Base-by-base conservation (phyloP, 92 coral and sea anemone genomes). In the Diadumene lineata region DNA sequence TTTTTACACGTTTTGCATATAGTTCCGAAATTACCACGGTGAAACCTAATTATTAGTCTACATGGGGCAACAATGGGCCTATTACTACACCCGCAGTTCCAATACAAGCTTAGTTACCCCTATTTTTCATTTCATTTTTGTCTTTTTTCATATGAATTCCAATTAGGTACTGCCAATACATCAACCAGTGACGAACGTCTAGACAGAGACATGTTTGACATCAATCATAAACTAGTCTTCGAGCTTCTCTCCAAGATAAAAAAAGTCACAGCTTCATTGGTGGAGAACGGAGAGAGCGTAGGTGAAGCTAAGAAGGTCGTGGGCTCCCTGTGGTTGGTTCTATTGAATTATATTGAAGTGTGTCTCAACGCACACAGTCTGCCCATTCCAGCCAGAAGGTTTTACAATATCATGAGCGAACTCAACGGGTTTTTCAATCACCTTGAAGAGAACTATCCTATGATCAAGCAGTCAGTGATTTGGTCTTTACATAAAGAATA, bases 291-390 rank as follows among this genome's bases (percentile, higher is more conserved):
- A 7, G 31, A 58, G 64, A 58, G 31, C 26, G 64, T 23, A 4
- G 2, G 7, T 58, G 64, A 58, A 58, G 64, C 64, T 23, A 26
- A 58, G 64, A 22, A 22, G 2, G 64, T 58, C 1, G 11, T 58
- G 64, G 64, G 64, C 7, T 22, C 64, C 64, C 64, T 58, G 60
- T 58, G 64, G 64, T 32, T 26, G 23, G 11, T 58, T 4, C 64
- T 58, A 1, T 22, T 58, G 31, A 58, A 26, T 22, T 22, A 58
- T 17, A 58, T 58, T 9, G 64, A 58, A 25, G 64, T 25, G 16
- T 10, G 64, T 58, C 64, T 26, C 31, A 22, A 22, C 22, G 11
- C 64, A 4, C 29, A 25, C 31, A 32, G 31, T 32, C 2, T 22
- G 29, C 11, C 23, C 23, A 32, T 22, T 2, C 26, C 64, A 2